Base-by-base conservation (phyloP, 37 sponge, comb jelly and placozoan genomes). In the Hexactinellida sp. region DNA sequence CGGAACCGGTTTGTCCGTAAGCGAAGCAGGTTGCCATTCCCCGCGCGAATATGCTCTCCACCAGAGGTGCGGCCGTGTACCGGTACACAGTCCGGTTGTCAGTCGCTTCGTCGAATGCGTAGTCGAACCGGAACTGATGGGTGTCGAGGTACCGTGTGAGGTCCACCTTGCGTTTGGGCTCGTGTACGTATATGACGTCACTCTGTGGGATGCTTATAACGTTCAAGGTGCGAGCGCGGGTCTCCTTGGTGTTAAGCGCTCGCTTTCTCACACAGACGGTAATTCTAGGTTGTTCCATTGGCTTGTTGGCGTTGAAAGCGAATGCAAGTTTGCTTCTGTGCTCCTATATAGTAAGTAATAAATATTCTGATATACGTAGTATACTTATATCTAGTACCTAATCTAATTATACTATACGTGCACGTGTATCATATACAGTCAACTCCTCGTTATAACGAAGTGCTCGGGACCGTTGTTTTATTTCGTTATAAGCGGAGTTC, bases 21-120 rank as follows among this genome's bases (percentile, higher is more conserved):
- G 98, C 98, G 85, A 97, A 97, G 84, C 98, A 97, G 38, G 98
- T 97, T 37, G 98, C 98, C 92, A 97, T 95, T 36, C 98, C 98
- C 19, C 90, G 88, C 0, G 94, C 90, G 82, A 97, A 97, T 7
- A 97, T 93, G 28, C 92, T 93, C n/a, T 84, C 84, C 34, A 97
- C 92, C 39, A 97, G 86, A 24, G 95, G 95, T 86, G 92, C 89
- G 0, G 98, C 98, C 19, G 98, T 93, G 87, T 85, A 94, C 95
- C 85, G 89, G 87, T 97, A 97, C 37, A 97, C 92, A 24, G 89
- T 55, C 38, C 90, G 88, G 83, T 97, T 97, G 21, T 55, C 36
- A 0, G 91, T 90, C 63, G 36, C 86, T 97, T 95, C n/a, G n/a
- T n/a, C n/a, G n/a, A n/a, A n/a, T n/a, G n/a, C n/a, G n/a, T n/a